Evolutionary conservation across 2,888 invertebrate species (phyloP), one percentile per base, ranked within the genome.

Genomic region (Apotomis capreana): DNA sequence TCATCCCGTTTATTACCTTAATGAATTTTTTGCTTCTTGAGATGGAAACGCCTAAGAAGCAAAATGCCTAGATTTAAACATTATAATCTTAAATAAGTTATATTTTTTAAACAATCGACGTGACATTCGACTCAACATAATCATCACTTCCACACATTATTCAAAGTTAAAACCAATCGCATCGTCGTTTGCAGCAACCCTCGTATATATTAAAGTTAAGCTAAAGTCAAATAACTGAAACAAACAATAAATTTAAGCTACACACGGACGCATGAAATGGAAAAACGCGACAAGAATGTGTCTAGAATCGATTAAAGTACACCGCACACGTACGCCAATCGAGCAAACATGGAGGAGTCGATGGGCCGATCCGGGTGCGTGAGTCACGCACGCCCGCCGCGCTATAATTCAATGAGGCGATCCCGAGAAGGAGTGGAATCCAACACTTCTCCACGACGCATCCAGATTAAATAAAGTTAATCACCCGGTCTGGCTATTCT

Each of bases 351-450:
- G 84, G 86, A 79, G 79, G 84, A 83, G 83, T 82, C 85, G 86
- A 84, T 85, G 85, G 84, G 79, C 84, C 85, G 85, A 80, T 83
- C 85, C 82, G 78, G 78, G 76, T 78, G 78, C 79, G 81, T 80
- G 54, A 12, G 72, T 81, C 77, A 78, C 85, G 89, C 91, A 89
- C 91, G 89, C 77, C 82, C 75, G 70, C 78, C 78, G 74, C 84
- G 81, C 87, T 83, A 88, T 90, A 90, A 90, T 90, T 90, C 89
- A 90, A 90, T 90, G 89, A 89, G 85, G 83, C 81, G 82, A 89
- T 86, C 86, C 86, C 81, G 83, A 83, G 82, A 83, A 80, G 83
- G 79, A 84, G 81, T 81, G 79, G 82, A 83, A 85, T 84, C 84
- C 83, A 85, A 84, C 81, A 82, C 76, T 83, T 81, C 81, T 81